Evolutionary conservation across 2,888 invertebrate species (phyloP), one percentile per base, ranked within the genome.

Genomic region (Eucera pruinosa): DNA sequence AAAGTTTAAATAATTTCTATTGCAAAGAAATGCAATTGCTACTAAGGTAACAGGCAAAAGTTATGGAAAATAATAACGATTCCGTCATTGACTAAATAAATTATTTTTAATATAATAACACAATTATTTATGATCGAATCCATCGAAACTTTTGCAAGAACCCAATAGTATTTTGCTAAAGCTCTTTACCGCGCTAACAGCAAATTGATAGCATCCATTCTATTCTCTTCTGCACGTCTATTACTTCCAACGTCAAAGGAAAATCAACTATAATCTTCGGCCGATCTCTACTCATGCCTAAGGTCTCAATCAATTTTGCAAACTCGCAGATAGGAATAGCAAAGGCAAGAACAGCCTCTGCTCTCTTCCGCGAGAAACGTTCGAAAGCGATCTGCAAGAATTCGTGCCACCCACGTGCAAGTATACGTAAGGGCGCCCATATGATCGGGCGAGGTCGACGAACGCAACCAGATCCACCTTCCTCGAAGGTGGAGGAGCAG

Each of bases 371-470:
- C 57, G 27, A 61, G 72, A 47, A 52, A 18, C 33, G 58, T 66
- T 77, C 64, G 71, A 52, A 64, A 60, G 65, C 54, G 68, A 73
- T 78, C 70, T 50, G 58, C 71, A 67, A 70, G 81, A 62, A 82
- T 83, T 70, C 71, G 79, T 73, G 68, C 84, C 84, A 84, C 85
- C 84, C 84, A 85, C 85, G 85, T 85, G 72, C 73, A 73, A 25
- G 72, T 7, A 2, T 61, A 41, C 73, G 69, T 47, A 67, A 52
- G 65, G 81, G 84, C 85, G 80, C 80, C 77, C 81, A 71, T 82
- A 76, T 75, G 85, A 80, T 84, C 80, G 72, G 69, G 23, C 80
- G 82, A 78, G 87, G 87, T 87, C 88, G 85, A 87, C 79, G 88
- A 87, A 87, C 88, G 85, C 84, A 78, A 78, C 75, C 74, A 78